Evolutionary conservation across 2,797 vertebrate genomes (phyloP), one percentile per base, ranked within the genome.

Genomic region (Antennarius maculatus): DNA sequence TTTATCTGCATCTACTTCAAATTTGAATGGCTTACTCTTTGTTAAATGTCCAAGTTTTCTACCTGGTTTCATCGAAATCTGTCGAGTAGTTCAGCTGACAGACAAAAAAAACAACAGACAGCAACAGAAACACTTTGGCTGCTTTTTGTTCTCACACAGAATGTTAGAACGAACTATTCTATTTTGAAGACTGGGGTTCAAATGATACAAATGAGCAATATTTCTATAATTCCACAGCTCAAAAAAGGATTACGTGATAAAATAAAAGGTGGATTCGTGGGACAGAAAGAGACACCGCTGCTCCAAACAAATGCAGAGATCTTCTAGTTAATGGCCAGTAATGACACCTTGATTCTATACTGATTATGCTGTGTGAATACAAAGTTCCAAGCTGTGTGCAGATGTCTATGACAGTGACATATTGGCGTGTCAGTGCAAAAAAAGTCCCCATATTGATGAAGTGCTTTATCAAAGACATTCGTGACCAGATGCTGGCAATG

Each of bases 381-480:
- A 9, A 52, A 62, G 28, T 29, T 14, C 17, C 23, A 34, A 14
- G 45, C 67, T 66, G 34, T 11, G 67, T 52, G 46, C 66, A 53
- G 37, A 66, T 61, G 43, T 49, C 57, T 0, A 1, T 60, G 79
- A 66, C 74, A 70, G 68, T 60, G 76, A 80, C 74, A 56, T 75
- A 86, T 80, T 15, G 41, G 27, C 66, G 42, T 41, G 67, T 76
- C 76, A 52, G 49, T 39, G 49, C 29, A 28, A 46, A 60, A 48
- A 60, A 48, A 76, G 53, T 56, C 63, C 63, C 39, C 47, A 23
- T 65, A 71, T 76, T 77, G 72, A 83, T 81, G 69, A 74, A 66
- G 54, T 54, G 63, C 52, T 53, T 53, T 3, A 63, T 80, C 68
- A 70, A 61, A 67, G 69, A 46, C 63, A 74, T 75, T 74, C 29